Evolutionary conservation across 1,140 invertebrate genomes (phyloP).

Genomic region (Atopsyche davidsoni): DNA sequence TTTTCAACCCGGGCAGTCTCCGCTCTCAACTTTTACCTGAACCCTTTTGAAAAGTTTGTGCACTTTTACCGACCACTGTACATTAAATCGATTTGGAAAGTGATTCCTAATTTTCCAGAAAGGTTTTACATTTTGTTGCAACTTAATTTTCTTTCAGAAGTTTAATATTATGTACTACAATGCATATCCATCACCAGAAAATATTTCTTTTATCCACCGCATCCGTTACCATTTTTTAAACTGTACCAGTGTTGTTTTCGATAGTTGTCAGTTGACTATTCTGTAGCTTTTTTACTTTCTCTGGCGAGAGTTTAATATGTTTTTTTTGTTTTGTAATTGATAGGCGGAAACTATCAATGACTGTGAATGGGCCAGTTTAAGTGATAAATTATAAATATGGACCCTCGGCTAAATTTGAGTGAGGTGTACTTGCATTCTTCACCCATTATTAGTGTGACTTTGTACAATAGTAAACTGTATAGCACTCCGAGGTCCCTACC

Average conservation of each 20-base stretch:
- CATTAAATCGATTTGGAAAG: slow-evolving; percentile 26
- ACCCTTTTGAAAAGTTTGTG: slow-evolving; percentile 28
- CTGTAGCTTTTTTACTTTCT: slow-evolving; percentile 26
- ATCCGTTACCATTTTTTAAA: slow-evolving; percentile 9
- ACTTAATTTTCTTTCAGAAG: slow-evolving; percentile 19
- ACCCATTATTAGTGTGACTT: slow-evolving; percentile 24
- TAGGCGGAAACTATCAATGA: slow-evolving; percentile 23
- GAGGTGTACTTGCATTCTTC: slow-evolving; percentile 25
- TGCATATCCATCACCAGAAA: slow-evolving; percentile 20
- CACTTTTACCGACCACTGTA: slow-evolving; percentile 28
- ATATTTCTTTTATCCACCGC: slow-evolving; percentile 18
- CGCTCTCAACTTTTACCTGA: slow-evolving; percentile 21
- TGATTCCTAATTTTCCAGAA: slow-evolving; percentile 26
- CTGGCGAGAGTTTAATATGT: slow-evolving; percentile 18
- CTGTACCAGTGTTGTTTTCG: slow-evolving; percentile 21
- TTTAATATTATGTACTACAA: slow-evolving; percentile 16
- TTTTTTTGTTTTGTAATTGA: slow-evolving; percentile 22
- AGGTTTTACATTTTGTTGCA: slow-evolving; percentile 14
- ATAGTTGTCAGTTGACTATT: slow-evolving; percentile 17
- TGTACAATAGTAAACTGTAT: slow-evolving; percentile 23
- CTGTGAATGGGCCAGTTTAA: slow-evolving; percentile 31
- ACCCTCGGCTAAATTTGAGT: slow-evolving; percentile 24
- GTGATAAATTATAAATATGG: slow-evolving; percentile 26
- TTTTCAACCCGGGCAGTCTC: slow-evolving; percentile 19
- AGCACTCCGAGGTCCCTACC: slow-evolving; percentile 24